Conservation (phyloP, 2,888 invertebrate genomes). For the Hartigia nigra region DNA sequence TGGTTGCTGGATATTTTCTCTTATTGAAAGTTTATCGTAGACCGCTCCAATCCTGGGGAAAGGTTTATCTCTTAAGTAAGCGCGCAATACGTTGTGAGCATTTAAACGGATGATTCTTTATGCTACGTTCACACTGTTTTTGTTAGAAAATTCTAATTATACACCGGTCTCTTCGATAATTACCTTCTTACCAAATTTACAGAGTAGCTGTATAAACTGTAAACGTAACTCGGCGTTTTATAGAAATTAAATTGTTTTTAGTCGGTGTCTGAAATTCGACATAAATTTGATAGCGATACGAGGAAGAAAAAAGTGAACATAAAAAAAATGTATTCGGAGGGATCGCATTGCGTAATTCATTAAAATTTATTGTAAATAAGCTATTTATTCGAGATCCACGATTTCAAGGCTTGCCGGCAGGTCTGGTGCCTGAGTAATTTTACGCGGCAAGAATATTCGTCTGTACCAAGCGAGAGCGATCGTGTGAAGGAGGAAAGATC, state of each 20-base stretch:
- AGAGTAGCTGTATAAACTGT: neutral
- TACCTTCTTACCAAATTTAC: neutral
- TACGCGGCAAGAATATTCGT: neutral
- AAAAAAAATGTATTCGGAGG: neutral
- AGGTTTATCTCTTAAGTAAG: neutral
- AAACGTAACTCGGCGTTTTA: neutral
- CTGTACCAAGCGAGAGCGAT: neutral
- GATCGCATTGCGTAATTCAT: neutral
- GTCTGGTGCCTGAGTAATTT: neutral
- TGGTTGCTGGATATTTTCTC: slow-evolving; percentile 17
- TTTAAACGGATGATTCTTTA: neutral
- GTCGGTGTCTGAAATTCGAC: neutral
- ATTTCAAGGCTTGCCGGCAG: neutral
- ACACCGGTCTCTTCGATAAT: neutral
- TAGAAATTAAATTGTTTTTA: neutral
- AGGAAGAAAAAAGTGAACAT: neutral
- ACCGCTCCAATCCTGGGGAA: neutral
- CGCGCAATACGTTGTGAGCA: neutral
- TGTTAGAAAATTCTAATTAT: neutral
- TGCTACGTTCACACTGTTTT: neutral
- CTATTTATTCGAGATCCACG: neutral
- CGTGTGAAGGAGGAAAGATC: neutral
- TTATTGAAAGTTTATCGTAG: slow-evolving; percentile 12
- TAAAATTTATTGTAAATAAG: neutral
- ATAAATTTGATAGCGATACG: neutral